phyloP scores from a whole-genome alignment of 2,113 vertebrate species.

The Hydrochoerus hydrochaeris region DNA sequence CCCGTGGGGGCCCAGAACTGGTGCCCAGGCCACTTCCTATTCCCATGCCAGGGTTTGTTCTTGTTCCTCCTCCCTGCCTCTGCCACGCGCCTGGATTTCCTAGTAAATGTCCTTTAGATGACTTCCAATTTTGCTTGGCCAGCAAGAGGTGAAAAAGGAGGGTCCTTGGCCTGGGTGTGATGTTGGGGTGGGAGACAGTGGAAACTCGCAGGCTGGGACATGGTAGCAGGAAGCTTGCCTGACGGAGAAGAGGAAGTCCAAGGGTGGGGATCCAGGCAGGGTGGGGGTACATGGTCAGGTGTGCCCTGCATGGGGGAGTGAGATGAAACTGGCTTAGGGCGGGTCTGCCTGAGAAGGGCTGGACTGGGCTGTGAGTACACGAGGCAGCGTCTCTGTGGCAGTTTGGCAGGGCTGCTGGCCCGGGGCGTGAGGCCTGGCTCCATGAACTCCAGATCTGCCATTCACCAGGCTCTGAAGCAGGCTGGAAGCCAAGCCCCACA shows the following conservation, averaged over 20 bases:
- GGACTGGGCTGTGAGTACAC: not conserved
- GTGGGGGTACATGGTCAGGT: accelerated
- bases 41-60: not conserved
- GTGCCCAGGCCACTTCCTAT: conserved; percentile 9
- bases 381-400: not conserved
- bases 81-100: conserved; percentile 3
- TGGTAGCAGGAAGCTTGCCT: not conserved
- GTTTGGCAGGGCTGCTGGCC: not conserved
- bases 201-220: not conserved
- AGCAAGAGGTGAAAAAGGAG: not conserved
- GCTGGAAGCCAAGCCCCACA: conserved; percentile 30
- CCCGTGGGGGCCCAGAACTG: not conserved
- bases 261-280: not conserved
- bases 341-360: not conserved
- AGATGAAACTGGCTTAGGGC: not conserved
- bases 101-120: conserved; percentile 43
- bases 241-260: not conserved
- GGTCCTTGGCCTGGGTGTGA: not conserved
- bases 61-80: not conserved
- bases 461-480: not conserved
- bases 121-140: conserved; percentile 41
- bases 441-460: not conserved
- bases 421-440: not conserved
- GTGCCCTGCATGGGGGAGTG: not conserved
- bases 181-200: not conserved